phyloP scores from a whole-genome alignment of 1,140 invertebrate species.

The Diachasma alloeum region DNA sequence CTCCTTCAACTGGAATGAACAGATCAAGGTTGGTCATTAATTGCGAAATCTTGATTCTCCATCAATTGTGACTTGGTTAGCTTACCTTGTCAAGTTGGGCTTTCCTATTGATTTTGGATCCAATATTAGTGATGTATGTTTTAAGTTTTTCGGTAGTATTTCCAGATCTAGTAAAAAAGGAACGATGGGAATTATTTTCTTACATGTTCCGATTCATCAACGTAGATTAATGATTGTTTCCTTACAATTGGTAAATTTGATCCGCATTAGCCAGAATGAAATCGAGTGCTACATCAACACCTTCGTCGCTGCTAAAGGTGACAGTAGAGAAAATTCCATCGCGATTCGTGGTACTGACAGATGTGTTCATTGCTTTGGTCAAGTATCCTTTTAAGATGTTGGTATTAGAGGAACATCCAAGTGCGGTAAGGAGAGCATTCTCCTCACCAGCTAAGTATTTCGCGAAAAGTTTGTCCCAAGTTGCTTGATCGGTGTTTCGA shows the following conservation, averaged over 20 bases:
- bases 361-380: neutral
- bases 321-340: constrained; percentile 57
- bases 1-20: neutral
- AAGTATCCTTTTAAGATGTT: constrained; percentile 70
- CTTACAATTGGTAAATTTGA: neutral
- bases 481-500: constrained; percentile 73
- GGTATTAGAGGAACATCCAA: constrained; percentile 77
- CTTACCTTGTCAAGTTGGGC: neutral
- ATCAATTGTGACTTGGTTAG: neutral
- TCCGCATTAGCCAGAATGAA: neutral
- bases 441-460: constrained; percentile 74
- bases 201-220: too few relatives aligned
- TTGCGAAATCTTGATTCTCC: neutral
- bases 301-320: constrained; percentile 51
- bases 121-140: neutral
- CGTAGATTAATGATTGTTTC: neutral
- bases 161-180: neutral
- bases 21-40: neutral
- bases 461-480: constrained; percentile 83
- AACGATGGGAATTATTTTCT: too few relatives aligned
- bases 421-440: constrained; percentile 71
- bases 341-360: neutral
- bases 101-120: neutral
- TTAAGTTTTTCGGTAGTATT: neutral
- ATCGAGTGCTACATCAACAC: constrained; percentile 55